phyloP scores from a whole-genome alignment of 1,140 invertebrate genomes.

The Drosophila orosa region DNA sequence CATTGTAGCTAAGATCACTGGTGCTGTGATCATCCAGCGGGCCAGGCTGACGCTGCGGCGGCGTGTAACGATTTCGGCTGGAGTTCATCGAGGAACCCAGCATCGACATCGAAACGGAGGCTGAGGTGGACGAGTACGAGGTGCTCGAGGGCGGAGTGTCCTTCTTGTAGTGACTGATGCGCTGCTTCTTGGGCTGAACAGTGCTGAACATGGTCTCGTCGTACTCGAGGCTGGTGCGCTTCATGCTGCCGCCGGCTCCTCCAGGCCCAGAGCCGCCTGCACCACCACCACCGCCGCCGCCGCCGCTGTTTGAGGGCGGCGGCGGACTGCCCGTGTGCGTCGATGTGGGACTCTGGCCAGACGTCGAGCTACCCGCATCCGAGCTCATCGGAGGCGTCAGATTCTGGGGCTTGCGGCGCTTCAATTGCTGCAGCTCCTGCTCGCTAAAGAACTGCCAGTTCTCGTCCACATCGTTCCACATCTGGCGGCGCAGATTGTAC shows the following conservation, averaged over 20 bases:
- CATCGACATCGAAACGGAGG: conserved; percentile 10
- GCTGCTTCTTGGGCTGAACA: conserved; percentile 88
- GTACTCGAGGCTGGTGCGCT: conserved; percentile 77
- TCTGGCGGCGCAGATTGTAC: conserved; percentile 92
- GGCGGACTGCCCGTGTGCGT: conserved; percentile 88
- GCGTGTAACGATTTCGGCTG: conserved; percentile 65
- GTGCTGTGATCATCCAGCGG: conserved; percentile 72
- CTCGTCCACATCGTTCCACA: conserved; percentile 96
- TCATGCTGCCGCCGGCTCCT: conserved; percentile 85
- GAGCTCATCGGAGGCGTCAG: conserved; percentile 93
- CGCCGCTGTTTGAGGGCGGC: conserved; percentile 85
- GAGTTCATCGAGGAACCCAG: conserved; percentile 39
- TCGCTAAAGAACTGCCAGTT: conserved; percentile 97
- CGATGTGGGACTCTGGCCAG: conserved; percentile 89
- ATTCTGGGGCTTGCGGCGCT: conserved; percentile 94
- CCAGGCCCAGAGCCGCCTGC: conserved; percentile 59
- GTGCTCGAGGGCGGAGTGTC: conserved; percentile 52
- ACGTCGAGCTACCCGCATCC: conserved; percentile 87
- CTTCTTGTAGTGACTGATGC: conserved; percentile 92
- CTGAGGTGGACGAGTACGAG: conserved; percentile 19
- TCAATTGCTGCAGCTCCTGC: conserved; percentile 93
- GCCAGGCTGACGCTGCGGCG: conserved; percentile 62
- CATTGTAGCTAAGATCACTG: conserved; percentile 76
- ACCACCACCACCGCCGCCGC: conserved; percentile 60
- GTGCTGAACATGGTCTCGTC: conserved; percentile 86